Base-by-base conservation (phyloP, 2,113 vertebrate species). In the Perca fluviatilis region DNA sequence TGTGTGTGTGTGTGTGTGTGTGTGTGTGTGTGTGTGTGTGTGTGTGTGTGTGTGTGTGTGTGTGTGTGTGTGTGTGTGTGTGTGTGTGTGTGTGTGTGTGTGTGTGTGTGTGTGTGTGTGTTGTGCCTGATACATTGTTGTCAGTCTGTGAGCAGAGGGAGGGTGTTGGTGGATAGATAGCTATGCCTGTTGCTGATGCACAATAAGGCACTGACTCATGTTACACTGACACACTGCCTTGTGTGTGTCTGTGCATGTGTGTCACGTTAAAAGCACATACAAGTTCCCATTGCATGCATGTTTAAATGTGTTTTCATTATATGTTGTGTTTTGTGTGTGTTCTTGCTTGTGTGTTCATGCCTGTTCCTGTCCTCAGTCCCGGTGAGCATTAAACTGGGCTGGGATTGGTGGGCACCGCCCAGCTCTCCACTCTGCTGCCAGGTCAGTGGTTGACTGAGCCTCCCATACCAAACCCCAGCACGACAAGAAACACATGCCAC, bases 381-480 rank as follows among this genome's bases (percentile, higher is more conserved):
- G 12, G 15, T 49, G 46, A 50, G 65, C 40, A 27, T 61, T 36
- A 74, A 60, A 46, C 58, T 56, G 73, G 27, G 40, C 19, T 49
- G 46, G 21, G 49, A 72, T 68, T 30, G 33, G 36, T 49, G 56
- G 68, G 61, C 61, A 27, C 58, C 53, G 15, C 65, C 61, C 58
- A 57, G 83, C 33, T 75, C 61, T 69, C 18, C 25, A 15, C 67
- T 25, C n/a, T 72, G 6, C 70, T 62, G 60, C 54, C 21, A 0
- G 36, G 53, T 84, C 75, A 79, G 51, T 47, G 33, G 25, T 73
- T 79, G 70, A 67, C 74, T 87, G 51, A 76, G 53, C 58, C 5
- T 57, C 60, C 23, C 27, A 23, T 10, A 6, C 40, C 43, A 25
- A 46, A 76, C 70, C 25, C 43, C 30, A 74, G 33, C n/a, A 51